A percentile compares a stretch with the other conserved stretches of the same genome.
Conservation (phyloP, 2,797 vertebrate genomes). For the Carcharodon carcharias region DNA sequence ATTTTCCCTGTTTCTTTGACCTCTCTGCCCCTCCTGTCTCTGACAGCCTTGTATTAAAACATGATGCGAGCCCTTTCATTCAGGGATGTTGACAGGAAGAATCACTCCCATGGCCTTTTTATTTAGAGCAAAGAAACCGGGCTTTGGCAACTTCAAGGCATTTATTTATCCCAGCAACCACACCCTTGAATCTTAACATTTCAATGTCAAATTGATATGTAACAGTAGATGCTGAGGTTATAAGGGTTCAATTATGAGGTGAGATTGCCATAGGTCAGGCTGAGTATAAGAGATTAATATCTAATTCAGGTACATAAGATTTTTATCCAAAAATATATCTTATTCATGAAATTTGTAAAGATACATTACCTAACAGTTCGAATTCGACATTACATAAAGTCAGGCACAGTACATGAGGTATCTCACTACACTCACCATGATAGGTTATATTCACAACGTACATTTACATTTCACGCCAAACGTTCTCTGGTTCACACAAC, state of each 20-base stretch:
- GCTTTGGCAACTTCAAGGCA: not conserved
- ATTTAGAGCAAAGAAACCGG: not conserved
- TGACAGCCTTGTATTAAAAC: not conserved
- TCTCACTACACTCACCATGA: not conserved
- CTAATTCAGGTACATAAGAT: not conserved
- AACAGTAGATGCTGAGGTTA: not conserved
- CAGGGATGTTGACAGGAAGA: not conserved
- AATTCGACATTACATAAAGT: not conserved
- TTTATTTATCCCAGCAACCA: not conserved
- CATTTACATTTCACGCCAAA: too few relatives aligned
- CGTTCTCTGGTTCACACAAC: too few relatives aligned
- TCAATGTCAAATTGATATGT: not conserved
- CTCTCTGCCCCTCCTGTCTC: not conserved
- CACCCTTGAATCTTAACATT: not conserved
- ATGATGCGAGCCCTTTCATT: not conserved
- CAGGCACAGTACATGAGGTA: not conserved
- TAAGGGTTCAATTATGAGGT: not conserved
- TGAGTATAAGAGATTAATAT: not conserved
- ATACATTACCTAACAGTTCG: not conserved
- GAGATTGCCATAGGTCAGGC: not conserved
- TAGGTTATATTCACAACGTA: too few relatives aligned
- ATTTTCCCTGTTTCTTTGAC: not conserved
- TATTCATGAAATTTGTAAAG: not conserved
- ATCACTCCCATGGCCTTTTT: not conserved
- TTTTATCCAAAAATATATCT: too few relatives aligned